Percentiles rank a stretch among this genome's conserved stretches.
Evolutionary conservation across 1,140 invertebrate genomes (phyloP).

Genomic region (Gyrodactylus salaris): DNA sequence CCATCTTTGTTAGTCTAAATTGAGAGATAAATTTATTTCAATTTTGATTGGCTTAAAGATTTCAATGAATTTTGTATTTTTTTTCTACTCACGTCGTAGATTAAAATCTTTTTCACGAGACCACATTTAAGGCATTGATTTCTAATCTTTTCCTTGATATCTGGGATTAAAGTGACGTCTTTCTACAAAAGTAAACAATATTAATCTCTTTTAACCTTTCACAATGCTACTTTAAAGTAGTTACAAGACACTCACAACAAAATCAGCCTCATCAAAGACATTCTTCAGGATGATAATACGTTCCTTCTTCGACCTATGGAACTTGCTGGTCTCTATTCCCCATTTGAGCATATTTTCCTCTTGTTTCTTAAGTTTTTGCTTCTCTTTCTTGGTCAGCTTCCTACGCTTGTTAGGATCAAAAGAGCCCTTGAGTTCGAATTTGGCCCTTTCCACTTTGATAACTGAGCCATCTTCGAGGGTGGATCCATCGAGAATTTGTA

Average conservation of each 20-base stretch:
- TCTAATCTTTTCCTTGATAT: slow-evolving; percentile 39
- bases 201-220: not conserved
- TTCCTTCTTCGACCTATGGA: slow-evolving; percentile 48
- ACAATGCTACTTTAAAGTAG: slow-evolving; percentile 4
- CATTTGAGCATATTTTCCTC: slow-evolving; percentile 79
- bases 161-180: slow-evolving; percentile 44
- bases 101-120: slow-evolving; percentile 50
- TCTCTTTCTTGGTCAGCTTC: slow-evolving; percentile 36
- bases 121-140: slow-evolving; percentile 65
- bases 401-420: slow-evolving; percentile 73
- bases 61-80: too few relatives aligned
- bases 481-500: slow-evolving; percentile 61
- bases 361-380: slow-evolving; percentile 49
- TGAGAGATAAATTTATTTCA: not conserved
- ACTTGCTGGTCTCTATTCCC: slow-evolving; percentile 54
- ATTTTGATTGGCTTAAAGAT: not conserved
- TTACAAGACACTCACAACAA: not conserved
- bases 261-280: slow-evolving; percentile 35
- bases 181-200: slow-evolving; percentile 18
- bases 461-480: slow-evolving; percentile 35
- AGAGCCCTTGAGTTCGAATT: slow-evolving; percentile 68
- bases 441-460: slow-evolving; percentile 49
- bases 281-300: slow-evolving; percentile 67
- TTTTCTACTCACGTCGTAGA: slow-evolving; percentile 55
- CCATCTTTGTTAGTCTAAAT: slow-evolving; percentile 30